phyloP scores from a whole-genome alignment of 2,113 vertebrate species.

The Gobius niger region DNA sequence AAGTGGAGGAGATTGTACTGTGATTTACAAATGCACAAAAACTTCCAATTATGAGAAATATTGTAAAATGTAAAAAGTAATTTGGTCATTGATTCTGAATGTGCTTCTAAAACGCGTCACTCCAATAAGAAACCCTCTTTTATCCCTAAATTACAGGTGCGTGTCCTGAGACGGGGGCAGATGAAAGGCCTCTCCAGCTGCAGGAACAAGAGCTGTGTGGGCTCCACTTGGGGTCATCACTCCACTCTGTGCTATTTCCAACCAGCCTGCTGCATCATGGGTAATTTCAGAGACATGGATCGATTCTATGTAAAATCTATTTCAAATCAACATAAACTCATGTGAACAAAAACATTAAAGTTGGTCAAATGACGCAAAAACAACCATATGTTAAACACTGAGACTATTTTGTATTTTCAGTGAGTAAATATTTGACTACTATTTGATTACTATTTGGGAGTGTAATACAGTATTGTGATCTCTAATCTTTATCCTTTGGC shows the following conservation, averaged over 20 bases:
- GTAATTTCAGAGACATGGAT: slow-evolving; percentile 61
- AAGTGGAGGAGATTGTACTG: too few species aligned
- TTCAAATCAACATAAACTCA: slow-evolving; percentile 59
- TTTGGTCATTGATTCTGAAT: background rate
- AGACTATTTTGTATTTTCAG: too few species aligned
- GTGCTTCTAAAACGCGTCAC: slow-evolving; percentile 5
- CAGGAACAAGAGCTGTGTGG: slow-evolving; percentile 56
- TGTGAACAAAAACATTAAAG: slow-evolving; percentile 35
- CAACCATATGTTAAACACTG: too few species aligned
- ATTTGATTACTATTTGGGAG: too few species aligned
- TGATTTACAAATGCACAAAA: too few species aligned
- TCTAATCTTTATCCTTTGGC: too few species aligned
- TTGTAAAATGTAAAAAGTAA: background rate
- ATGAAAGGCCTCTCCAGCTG: slow-evolving; percentile 56
- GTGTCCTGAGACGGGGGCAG: slow-evolving; percentile 26
- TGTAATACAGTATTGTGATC: too few species aligned
- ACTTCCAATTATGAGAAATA: too few species aligned
- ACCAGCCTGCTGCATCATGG: slow-evolving; percentile 59
- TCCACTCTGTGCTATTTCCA: slow-evolving; percentile 58
- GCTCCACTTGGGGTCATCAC: slow-evolving; percentile 48
- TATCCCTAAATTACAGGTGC: slow-evolving; percentile 56
- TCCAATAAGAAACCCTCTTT: slow-evolving; percentile 28
- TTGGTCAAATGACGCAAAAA: slow-evolving; percentile 29
- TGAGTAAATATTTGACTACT: too few species aligned
- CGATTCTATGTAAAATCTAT: slow-evolving; percentile 42